A percentile compares a stretch with the other conserved stretches of the same genome.
Conservation (phyloP, 2,797 vertebrate genomes). For the Enteromius treurensis region DNA sequence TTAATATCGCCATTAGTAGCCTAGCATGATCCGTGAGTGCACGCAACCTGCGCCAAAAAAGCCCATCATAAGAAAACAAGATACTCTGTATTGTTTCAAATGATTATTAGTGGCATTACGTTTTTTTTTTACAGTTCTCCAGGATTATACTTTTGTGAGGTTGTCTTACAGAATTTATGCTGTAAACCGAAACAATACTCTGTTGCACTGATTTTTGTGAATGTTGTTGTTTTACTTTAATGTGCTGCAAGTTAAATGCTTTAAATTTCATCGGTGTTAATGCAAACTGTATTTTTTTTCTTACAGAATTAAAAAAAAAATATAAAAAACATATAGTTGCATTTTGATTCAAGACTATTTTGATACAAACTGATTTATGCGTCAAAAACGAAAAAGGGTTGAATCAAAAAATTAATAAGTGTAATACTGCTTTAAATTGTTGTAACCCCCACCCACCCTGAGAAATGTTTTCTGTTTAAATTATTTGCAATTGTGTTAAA, state of each 20-base stretch:
- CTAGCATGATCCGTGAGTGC: conserved; percentile 49
- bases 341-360: too few relatives aligned
- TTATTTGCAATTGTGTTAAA: too few relatives aligned
- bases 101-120: background rate
- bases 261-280: background rate
- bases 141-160: background rate
- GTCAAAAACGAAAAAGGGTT: too few relatives aligned
- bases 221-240: background rate
- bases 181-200: background rate
- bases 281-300: background rate
- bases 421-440: too few relatives aligned
- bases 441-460: too few relatives aligned
- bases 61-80: background rate
- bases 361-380: too few relatives aligned
- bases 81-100: background rate
- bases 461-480: too few relatives aligned
- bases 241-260: background rate
- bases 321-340: background rate
- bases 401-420: too few relatives aligned
- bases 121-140: background rate
- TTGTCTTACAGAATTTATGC: background rate
- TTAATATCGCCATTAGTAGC: conserved; percentile 52
- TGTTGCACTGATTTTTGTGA: background rate
- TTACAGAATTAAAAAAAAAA: background rate
- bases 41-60: conserved; percentile 36